Percentiles rank a stretch among this genome's conserved stretches.
These are phyloP conservation scores for Sisor rabdophorus DNA, from an alignment of 2,113 vertebrate species.

Conservation along the genomic window DNA sequence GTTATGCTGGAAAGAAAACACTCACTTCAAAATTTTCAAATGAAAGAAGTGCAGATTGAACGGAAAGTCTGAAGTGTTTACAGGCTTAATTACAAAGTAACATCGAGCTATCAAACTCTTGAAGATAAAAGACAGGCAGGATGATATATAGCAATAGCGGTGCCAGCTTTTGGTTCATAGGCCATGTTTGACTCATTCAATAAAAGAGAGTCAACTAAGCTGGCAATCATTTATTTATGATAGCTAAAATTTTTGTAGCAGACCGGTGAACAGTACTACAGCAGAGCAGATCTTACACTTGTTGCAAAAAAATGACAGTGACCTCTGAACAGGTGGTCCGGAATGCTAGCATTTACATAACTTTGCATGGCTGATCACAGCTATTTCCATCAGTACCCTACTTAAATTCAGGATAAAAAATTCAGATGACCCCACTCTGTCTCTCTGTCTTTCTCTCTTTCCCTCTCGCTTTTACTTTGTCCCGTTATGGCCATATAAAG, in stretches of 20 bases:
- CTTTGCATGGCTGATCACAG: slow-evolving; percentile 50
- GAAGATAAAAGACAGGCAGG: slow-evolving; percentile 11
- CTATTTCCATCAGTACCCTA: slow-evolving; percentile 36
- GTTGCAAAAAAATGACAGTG: not conserved
- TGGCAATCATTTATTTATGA: slow-evolving; percentile 19
- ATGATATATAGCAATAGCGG: slow-evolving; percentile 26
- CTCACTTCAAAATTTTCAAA: slow-evolving; percentile 25
- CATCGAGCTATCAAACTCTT: slow-evolving; percentile 16
- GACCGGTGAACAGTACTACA: slow-evolving; percentile 15
- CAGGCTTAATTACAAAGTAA: slow-evolving; percentile 43
- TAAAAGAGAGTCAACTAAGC: slow-evolving; percentile 1
- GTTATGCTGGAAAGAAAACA: not conserved
- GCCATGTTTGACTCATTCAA: slow-evolving; percentile 27
- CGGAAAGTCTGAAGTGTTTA: slow-evolving; percentile 26
- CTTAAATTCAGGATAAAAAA: slow-evolving; percentile 48
- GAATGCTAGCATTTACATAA: slow-evolving; percentile 4
- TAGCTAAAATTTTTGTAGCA: slow-evolving; percentile 22
- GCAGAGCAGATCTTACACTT: slow-evolving; percentile 1
- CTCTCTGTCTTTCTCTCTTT: slow-evolving; percentile 3
- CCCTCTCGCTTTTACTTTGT: slow-evolving; percentile 8
- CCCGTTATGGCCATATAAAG: slow-evolving; percentile 32
- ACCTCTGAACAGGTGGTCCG: slow-evolving; percentile 28
- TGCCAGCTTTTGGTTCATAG: slow-evolving; percentile 10
- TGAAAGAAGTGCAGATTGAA: slow-evolving; percentile 35
- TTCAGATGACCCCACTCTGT: slow-evolving; percentile 35